Conservation (phyloP, 2,797 vertebrate species). For the Borostomias antarcticus region DNA sequence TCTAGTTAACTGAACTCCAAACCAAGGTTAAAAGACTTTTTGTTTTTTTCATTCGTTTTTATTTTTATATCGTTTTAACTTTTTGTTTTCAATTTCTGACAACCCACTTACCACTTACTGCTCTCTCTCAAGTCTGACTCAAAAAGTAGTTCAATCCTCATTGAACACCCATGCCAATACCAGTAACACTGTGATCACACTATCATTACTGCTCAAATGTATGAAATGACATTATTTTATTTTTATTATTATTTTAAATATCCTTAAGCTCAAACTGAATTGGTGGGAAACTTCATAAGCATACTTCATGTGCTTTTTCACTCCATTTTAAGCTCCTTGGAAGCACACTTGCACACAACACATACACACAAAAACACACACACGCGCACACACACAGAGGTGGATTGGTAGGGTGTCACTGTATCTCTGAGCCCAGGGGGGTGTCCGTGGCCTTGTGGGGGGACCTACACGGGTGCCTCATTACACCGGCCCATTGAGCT, state of each 20-base stretch:
- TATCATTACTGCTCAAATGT: no score
- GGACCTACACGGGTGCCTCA: constrained; percentile 52
- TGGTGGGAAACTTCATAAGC: no score
- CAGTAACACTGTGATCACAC: no score
- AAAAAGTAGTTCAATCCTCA: neutral
- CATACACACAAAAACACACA: constrained; percentile 1
- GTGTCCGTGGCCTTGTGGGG: constrained; percentile 26
- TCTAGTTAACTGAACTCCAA: no score
- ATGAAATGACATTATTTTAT: no score
- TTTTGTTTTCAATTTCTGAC: neutral
- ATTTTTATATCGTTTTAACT: no score
- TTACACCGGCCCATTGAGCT: constrained; percentile 71
- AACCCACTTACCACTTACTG: neutral
- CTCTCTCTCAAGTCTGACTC: neutral
- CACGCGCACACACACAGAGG: constrained; percentile 2
- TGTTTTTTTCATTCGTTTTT: no score
- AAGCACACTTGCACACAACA: constrained; percentile 1
- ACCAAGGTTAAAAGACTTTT: no score
- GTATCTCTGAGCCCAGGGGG: constrained; percentile 60
- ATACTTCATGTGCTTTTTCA: neutral
- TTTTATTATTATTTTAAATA: no score
- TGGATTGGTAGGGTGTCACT: constrained; percentile 53
- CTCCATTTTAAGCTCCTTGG: neutral
- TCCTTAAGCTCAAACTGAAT: no score
- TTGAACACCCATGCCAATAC: neutral